These are phyloP conservation scores for Boleophthalmus pectinirostris DNA, from an alignment of 2,113 vertebrate genomes.

Conservation along the genomic window DNA sequence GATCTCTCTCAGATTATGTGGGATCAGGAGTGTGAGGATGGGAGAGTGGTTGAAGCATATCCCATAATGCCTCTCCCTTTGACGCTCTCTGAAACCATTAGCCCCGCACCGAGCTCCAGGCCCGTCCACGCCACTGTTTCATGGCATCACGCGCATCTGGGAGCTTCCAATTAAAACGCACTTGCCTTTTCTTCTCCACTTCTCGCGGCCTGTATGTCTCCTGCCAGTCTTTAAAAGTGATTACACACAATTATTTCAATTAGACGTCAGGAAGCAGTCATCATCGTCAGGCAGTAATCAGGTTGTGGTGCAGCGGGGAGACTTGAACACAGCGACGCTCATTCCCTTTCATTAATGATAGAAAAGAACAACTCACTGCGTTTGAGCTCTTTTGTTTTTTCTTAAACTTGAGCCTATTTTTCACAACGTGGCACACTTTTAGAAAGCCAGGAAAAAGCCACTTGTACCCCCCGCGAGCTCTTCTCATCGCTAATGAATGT, in stretches of 20 bases:
- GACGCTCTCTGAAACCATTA: constrained; percentile 59
- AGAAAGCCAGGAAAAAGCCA: constrained; percentile 26
- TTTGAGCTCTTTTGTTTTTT: constrained; percentile 24
- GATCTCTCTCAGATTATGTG: constrained; percentile 65
- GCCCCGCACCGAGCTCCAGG: constrained; percentile 52
- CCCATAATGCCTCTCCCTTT: constrained; percentile 59
- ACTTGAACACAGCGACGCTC: constrained; percentile 51
- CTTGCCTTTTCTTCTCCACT: constrained; percentile 64
- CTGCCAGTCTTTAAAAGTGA: constrained; percentile 73
- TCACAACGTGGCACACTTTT: constrained; percentile 37
- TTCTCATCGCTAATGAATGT: constrained; percentile 61
- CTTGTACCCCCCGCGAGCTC: constrained; percentile 31
- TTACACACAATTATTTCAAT: constrained; percentile 73
- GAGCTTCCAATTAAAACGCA: constrained; percentile 67
- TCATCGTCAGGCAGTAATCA: constrained; percentile 68
- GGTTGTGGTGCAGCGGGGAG: constrained; percentile 61
- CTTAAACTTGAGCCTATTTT: constrained; percentile 29
- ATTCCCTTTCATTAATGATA: constrained; percentile 59
- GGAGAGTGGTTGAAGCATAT: constrained; percentile 61
- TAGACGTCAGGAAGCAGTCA: constrained; percentile 68
- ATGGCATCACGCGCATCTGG: constrained; percentile 62
- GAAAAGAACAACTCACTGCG: constrained; percentile 31
- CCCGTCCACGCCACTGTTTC: constrained; percentile 53
- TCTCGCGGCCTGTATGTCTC: constrained; percentile 59
- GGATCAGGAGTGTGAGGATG: constrained; percentile 51